Evolutionary conservation across 2,888 invertebrate genomes (phyloP), one percentile per base, ranked within the genome.

Genomic region (Galeopsomyia nigrocyanea): DNA sequence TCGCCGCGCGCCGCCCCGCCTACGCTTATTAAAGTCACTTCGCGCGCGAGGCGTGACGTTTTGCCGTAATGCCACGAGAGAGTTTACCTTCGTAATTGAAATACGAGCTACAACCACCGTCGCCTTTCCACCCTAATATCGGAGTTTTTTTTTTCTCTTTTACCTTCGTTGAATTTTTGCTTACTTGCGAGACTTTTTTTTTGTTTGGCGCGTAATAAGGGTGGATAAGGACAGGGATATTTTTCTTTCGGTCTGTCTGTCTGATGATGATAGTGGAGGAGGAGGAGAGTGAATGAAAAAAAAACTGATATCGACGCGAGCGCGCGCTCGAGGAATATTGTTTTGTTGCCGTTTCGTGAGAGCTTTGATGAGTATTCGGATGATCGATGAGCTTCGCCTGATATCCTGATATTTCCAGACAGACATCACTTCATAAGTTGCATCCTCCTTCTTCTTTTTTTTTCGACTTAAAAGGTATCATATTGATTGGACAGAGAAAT

Each of bases 21-120:
- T 17, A 17, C 19, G 31, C 65, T 73, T 69, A 69, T 69, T 65
- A 69, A 72, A 72, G 55, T 72, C 51, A 50, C 39, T 39, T 16
- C 53, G 7, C 19, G 60, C 26, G 31, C 16, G 10, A 2, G 9
- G 50, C 31, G 17, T n/a, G 65, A 65, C 46, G 56, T 53, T 47
- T 53, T 9, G 55, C 22, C 51, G n/a, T 14, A 47, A 21, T 39
- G 22, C 39, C 21, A 31, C 47, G n/a, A n/a, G n/a, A 7, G 31
- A 31, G 31, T 31, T 31, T 31, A 9, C 3, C 1, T 21, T 66
- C 65, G 46, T 57, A 58, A 57, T 66, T 57, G 57, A 58, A 66
- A 31, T 50, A 46, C 50, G 46, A 55, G 7, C 17, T 19, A 60
- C 46, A 47, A 60, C 39, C 19, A 9, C 46, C 46, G 39, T 46